A percentile compares a stretch with the other conserved stretches of the same genome.
phyloP scores from a whole-genome alignment of 2,113 vertebrate genomes.

The Sylvicapra grimmia region DNA sequence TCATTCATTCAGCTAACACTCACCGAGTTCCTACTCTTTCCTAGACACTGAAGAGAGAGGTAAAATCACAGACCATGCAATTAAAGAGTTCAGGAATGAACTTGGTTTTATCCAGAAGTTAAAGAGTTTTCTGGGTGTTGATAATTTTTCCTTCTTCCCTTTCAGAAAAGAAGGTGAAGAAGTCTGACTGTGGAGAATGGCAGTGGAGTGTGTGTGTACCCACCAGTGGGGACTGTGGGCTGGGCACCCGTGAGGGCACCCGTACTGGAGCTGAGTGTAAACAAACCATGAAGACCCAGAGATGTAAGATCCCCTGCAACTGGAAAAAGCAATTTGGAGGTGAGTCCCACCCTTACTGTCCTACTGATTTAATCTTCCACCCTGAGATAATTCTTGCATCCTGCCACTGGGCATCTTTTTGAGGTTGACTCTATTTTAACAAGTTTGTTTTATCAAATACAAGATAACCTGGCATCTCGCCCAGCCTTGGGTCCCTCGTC shows the following conservation, averaged over 20 bases:
- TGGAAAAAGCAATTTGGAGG: constrained; percentile 99
- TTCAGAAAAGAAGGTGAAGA: constrained; percentile 93
- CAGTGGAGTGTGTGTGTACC: constrained; percentile 98
- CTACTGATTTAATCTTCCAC: not conserved
- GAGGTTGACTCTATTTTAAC: not conserved
- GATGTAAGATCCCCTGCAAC: constrained; percentile 99
- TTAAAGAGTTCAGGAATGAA: not conserved
- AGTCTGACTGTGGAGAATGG: constrained; percentile 97
- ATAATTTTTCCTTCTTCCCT: constrained; percentile 23
- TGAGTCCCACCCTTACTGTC: constrained; percentile 45
- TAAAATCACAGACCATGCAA: not conserved
- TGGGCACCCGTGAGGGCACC: constrained; percentile 95
- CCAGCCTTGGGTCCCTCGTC: not conserved
- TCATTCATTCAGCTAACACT: not conserved
- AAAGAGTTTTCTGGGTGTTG: not conserved
- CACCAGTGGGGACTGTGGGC: constrained; percentile 91
- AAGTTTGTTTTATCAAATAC: not conserved
- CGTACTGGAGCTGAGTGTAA: constrained; percentile 91
- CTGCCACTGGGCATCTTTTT: not conserved
- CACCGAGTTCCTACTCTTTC: fast-evolving
- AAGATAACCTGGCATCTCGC: not conserved
- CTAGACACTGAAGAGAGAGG: not conserved
- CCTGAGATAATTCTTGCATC: not conserved
- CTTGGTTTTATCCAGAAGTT: not conserved
- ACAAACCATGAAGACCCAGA: constrained; percentile 97